A percentile compares a stretch with the other conserved stretches of the same genome.
phyloP scores from a whole-genome alignment of 2,888 invertebrate genomes.

The Leucophenga maculata region DNA sequence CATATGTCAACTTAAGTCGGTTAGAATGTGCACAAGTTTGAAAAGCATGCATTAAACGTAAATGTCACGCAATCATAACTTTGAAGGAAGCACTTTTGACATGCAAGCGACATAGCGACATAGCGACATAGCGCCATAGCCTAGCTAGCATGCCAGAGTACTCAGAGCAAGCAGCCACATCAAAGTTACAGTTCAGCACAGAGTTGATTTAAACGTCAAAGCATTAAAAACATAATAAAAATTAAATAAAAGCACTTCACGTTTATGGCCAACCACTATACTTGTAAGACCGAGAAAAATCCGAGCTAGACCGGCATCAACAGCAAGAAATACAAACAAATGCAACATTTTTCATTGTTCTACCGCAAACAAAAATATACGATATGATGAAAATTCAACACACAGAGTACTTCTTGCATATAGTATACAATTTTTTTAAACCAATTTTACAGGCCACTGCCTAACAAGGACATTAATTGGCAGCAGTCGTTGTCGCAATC shows the following conservation, averaged over 20 bases:
- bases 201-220: conserved; percentile 15
- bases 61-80: conserved; percentile 19
- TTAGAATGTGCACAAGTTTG: no score
- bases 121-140: background rate
- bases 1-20: background rate
- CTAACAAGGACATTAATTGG: conserved; percentile 69
- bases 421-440: conserved; percentile 57
- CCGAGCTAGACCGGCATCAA: background rate
- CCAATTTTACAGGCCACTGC: conserved; percentile 68
- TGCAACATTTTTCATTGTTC: conserved; percentile 6
- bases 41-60: background rate
- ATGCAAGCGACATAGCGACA: background rate
- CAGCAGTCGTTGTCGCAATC: conserved; percentile 44
- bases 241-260: conserved; percentile 5
- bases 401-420: background rate
- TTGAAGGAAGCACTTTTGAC: conserved; percentile 2
- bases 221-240: conserved; percentile 15
- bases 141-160: no score
- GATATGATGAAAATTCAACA: background rate
- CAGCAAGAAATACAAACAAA: background rate
- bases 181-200: conserved; percentile 6
- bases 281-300: background rate
- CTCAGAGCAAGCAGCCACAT: background rate
- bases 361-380: conserved; percentile 17
- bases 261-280: background rate